Base-by-base conservation (phyloP, 2,888 invertebrate genomes). In the Heliconius ethilla region DNA sequence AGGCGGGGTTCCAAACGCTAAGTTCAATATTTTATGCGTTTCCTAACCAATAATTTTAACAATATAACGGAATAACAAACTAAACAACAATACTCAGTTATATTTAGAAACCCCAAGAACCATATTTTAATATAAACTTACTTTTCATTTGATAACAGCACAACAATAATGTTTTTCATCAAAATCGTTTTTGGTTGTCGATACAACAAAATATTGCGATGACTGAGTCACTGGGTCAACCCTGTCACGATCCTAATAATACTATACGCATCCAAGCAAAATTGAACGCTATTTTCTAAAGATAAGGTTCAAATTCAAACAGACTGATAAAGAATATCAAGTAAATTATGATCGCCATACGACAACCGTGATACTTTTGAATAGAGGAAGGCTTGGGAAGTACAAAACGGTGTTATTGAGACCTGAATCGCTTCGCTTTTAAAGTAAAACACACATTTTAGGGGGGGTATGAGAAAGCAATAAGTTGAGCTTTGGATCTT, bases 141-240 rank as follows among this genome's bases (percentile, higher is more conserved):
- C 7, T 55, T 33, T 33, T 72, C 72, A 25, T 59, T 29, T 59
- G 59, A n/a, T 72, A 59, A 37, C n/a, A 59, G 33, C 29, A 9
- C 13, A 72, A 11, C 59, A 74, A 65, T 45, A 63, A 63, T 65
- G 27, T 65, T 74, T 74, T 74, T 74, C 63, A 77, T 73, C 62
- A 70, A 77, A 67, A 40, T 69, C 55, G 66, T 65, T 65, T 75
- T 67, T n/a, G 65, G 70, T 77, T 69, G 76, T 62, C 76, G 75
- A 77, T 80, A 75, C 59, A 74, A 78, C 75, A 73, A 74, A 79
- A 77, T 79, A 77, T 76, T 67, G 75, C 69, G 65, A 80, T 76
- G 76, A 77, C 75, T 77, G 75, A 75, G 77, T 72, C 77, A 79
- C 79, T 80, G 77, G 79, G 80, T 80, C 80, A 79, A 77, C 75